These are phyloP conservation scores for Spialia ferax DNA, from an alignment of 2,888 invertebrate species.

Conservation along the genomic window DNA sequence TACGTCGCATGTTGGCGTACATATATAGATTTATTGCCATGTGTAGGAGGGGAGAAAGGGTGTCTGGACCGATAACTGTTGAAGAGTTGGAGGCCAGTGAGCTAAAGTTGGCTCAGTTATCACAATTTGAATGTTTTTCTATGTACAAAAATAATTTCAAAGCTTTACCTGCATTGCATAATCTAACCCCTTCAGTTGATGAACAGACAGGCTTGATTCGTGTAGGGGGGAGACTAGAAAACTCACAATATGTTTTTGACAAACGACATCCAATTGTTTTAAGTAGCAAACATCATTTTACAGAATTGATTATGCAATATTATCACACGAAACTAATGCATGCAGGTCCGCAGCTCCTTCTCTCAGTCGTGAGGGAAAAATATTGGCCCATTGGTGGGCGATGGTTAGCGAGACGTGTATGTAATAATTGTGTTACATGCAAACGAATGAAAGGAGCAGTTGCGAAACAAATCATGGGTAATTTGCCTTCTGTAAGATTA, in stretches of 20 bases:
- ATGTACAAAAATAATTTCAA: background rate
- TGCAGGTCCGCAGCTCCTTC: background rate
- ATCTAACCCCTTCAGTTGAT: background rate
- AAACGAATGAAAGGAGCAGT: background rate
- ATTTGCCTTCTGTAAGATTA: background rate
- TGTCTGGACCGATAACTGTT: background rate
- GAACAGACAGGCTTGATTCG: background rate
- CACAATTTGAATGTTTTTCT: conserved; percentile 4
- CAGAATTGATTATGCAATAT: background rate
- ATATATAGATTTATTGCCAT: background rate
- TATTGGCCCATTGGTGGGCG: background rate
- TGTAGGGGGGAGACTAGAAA: background rate
- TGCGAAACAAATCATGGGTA: conserved; percentile 1
- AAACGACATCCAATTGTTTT: background rate
- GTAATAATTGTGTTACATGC: background rate
- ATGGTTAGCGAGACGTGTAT: background rate
- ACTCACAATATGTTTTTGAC: background rate
- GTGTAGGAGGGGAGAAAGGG: background rate
- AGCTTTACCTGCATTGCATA: background rate
- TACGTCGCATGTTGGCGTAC: background rate
- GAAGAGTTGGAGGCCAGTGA: background rate
- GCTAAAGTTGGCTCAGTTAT: background rate
- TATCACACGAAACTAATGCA: background rate
- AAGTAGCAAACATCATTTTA: background rate
- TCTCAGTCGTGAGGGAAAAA: background rate